phyloP scores from a whole-genome alignment of 2,113 vertebrate species.

The Lasiurus cinereus region DNA sequence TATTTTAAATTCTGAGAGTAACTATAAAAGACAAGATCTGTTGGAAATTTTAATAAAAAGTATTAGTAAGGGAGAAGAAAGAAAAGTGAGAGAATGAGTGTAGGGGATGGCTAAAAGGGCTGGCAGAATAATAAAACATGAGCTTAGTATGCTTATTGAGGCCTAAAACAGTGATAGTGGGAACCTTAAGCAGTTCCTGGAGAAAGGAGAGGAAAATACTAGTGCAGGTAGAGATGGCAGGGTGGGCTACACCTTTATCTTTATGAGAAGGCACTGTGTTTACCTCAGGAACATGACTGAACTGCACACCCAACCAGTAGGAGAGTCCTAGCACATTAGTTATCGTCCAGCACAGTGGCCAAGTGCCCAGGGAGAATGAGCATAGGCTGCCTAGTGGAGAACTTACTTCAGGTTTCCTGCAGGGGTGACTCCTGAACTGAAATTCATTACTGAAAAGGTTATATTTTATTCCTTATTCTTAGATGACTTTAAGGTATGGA shows the following conservation, averaged over 20 bases:
- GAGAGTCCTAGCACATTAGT: not conserved
- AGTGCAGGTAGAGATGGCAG: not conserved
- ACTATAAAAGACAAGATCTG: not conserved
- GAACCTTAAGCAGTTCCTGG: not conserved
- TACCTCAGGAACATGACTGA: not conserved
- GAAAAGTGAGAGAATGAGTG: not conserved
- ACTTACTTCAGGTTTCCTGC: not conserved
- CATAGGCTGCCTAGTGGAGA: not conserved
- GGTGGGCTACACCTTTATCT: not conserved
- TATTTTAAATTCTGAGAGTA: not conserved
- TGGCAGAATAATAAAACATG: not conserved
- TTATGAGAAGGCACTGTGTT: not conserved
- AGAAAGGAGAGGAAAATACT: not conserved
- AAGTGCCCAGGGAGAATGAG: fast-evolving
- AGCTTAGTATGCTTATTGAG: not conserved
- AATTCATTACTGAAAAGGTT: not conserved
- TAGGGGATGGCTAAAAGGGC: not conserved
- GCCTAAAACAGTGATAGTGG: not conserved
- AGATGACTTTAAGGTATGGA: not conserved
- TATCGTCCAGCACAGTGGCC: not conserved
- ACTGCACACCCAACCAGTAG: not conserved
- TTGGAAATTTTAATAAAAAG: conserved; percentile 22
- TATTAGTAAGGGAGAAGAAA: conserved; percentile 4
- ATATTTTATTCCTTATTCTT: conserved; percentile 25
- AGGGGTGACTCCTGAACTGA: not conserved